Conservation (phyloP, 2,113 vertebrate species). For the Thalassarche chlororhynchos region DNA sequence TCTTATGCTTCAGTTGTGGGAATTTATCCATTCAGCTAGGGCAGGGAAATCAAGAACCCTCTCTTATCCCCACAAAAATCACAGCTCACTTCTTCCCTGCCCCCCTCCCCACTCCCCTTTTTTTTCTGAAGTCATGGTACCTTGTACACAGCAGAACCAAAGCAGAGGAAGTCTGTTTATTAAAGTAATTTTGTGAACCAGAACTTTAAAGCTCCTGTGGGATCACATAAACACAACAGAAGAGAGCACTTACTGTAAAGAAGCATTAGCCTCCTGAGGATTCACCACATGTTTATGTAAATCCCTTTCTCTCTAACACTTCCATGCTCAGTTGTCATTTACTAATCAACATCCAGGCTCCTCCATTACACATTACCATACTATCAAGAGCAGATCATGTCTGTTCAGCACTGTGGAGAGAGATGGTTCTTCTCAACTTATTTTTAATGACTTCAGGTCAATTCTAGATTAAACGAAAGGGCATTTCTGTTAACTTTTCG, state of each 20-base stretch:
- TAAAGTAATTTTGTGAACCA: not conserved
- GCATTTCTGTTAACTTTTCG: not conserved
- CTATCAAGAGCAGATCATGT: not conserved
- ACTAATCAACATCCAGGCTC: not conserved
- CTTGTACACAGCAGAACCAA: not conserved
- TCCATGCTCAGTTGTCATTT: not conserved
- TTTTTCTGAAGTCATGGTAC: not conserved
- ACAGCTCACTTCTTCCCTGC: not conserved
- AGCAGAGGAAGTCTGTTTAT: not conserved
- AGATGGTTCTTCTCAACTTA: not conserved
- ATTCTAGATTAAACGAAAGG: not conserved
- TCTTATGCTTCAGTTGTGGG: not conserved
- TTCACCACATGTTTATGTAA: not conserved
- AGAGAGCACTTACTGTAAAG: not conserved
- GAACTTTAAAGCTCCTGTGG: not conserved
- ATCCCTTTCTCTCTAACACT: not conserved
- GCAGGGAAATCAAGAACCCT: not conserved
- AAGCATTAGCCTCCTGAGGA: not conserved
- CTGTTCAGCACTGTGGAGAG: not conserved
- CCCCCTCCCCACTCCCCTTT: fast-evolving
- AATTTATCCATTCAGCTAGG: not conserved
- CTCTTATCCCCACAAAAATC: not conserved
- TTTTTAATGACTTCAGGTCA: not conserved
- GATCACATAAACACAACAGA: not conserved
- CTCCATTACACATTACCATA: not conserved